Percentiles rank a stretch among this genome's conserved stretches.
Conservation (phyloP, 2,888 invertebrate species). For the Orthosia incerta region DNA sequence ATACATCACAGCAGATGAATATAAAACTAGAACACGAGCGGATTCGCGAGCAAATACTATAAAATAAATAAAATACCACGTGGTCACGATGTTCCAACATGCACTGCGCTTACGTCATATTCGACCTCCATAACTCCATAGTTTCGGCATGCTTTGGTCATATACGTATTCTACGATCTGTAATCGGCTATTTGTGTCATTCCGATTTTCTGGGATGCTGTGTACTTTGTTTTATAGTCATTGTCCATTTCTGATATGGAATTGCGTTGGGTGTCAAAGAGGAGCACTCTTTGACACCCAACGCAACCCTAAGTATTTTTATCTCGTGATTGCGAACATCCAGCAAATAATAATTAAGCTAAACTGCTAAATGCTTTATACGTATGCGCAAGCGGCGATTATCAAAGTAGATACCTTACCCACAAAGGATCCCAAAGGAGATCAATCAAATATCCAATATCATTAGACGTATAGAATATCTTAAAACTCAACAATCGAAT, state of each 20-base stretch:
- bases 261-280: too few relatives aligned
- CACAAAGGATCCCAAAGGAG: neutral
- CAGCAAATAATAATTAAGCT: neutral
- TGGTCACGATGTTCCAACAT: conserved; percentile 65
- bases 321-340: neutral
- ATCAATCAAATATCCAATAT: conserved; percentile 42
- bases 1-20: conserved; percentile 24
- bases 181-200: conserved; percentile 49
- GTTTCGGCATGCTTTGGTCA: conserved; percentile 51
- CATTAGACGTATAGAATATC: conserved; percentile 42
- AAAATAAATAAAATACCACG: conserved; percentile 64
- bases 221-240: neutral
- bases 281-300: neutral
- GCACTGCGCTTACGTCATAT: conserved; percentile 75
- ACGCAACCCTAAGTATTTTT: neutral
- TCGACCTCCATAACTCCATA: conserved; percentile 71
- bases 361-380: neutral
- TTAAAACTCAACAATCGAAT: conserved; percentile 33
- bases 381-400: neutral
- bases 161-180: conserved; percentile 68
- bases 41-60: conserved; percentile 56
- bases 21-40: conserved; percentile 40
- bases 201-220: conserved; percentile 14
- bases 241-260: neutral
- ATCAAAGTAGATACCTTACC: conserved; percentile 1